Evolutionary conservation across 2,113 vertebrate species (phyloP).

Genomic region (Hepsetus odoe): DNA sequence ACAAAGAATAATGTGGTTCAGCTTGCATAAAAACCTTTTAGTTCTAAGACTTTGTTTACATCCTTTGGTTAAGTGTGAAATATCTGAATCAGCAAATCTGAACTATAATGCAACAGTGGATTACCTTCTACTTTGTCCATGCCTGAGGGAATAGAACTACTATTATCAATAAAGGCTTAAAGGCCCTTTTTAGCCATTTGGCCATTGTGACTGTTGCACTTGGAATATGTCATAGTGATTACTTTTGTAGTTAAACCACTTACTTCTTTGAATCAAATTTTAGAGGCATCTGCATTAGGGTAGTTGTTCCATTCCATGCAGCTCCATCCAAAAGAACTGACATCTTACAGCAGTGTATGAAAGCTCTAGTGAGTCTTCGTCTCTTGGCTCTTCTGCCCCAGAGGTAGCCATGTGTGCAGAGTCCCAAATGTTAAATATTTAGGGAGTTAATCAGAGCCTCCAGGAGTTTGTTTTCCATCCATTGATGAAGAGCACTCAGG

Average conservation of each 20-base stretch:
- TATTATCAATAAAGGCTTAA: not conserved
- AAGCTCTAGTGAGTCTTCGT: conserved; percentile 49
- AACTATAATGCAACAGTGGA: no score
- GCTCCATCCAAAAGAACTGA: not conserved
- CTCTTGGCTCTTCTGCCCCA: conserved; percentile 48
- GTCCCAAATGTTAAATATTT: conserved; percentile 70
- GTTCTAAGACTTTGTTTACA: no score
- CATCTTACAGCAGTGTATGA: conserved; percentile 41
- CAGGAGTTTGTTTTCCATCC: conserved; percentile 56
- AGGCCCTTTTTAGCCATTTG: not conserved
- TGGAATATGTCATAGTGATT: not conserved
- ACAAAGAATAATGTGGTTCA: no score
- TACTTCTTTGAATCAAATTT: not conserved
- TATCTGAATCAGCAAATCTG: no score
- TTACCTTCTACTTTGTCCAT: no score
- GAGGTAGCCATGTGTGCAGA: conserved; percentile 45
- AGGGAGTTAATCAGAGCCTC: conserved; percentile 64
- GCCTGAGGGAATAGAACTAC: no score
- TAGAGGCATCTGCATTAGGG: not conserved
- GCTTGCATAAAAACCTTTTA: no score
- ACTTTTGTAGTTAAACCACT: not conserved
- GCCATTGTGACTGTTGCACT: not conserved
- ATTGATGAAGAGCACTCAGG: conserved; percentile 53
- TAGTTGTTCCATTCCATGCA: not conserved
- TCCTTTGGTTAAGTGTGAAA: no score